Base-by-base conservation (phyloP, 2,113 vertebrate genomes). In the Columba janthina region DNA sequence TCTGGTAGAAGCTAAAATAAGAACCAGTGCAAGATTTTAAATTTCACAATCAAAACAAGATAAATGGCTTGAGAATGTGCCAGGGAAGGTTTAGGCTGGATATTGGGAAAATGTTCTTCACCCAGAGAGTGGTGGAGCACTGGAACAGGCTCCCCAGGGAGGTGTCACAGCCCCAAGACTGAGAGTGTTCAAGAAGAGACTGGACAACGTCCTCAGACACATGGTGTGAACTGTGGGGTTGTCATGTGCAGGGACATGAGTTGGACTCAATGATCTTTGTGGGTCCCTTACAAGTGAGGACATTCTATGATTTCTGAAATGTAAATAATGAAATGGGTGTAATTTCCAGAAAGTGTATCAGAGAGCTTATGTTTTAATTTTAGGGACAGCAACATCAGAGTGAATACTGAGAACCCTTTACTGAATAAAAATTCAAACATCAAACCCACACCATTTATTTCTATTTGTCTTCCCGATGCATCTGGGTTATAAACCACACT, bases 341-440 rank as follows among this genome's bases (percentile, higher is more conserved):
- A 24, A 89, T 88, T 84, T 96, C 65, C 56, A 66, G 74, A 46
- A 60, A 32, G 24, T 7, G 32, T 87, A 92, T 53, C 53, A 51
- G 40, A 80, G 25, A 83, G 5, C 56, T 78, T 70, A 8, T 48
- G n/a, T 81, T 77, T 87, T 38, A 91, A 50, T 73, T 78, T 60
- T 15, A 2, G 58, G 44, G 61, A 8, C 7, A 29, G 28, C 61
- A 82, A 50, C 14, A 44, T 73, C 70, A 93, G 16, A 72, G 53
- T 56, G 25, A 87, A 66, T 70, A 76, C 24, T 36, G 38, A 94
- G 74, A 86, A 66, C 18, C 1, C 22, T 60, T 89, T 66, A 40
- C 24, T 62, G 32, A 86, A 94, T 87, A 91, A 66, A 96, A 94
- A 14, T 8, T 10, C 42, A 95, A 94, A 82, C 36, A 56, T 76